These are phyloP conservation scores for Plebejus melissa DNA, from an alignment of 2,888 invertebrate genomes.

Conservation along the genomic window DNA sequence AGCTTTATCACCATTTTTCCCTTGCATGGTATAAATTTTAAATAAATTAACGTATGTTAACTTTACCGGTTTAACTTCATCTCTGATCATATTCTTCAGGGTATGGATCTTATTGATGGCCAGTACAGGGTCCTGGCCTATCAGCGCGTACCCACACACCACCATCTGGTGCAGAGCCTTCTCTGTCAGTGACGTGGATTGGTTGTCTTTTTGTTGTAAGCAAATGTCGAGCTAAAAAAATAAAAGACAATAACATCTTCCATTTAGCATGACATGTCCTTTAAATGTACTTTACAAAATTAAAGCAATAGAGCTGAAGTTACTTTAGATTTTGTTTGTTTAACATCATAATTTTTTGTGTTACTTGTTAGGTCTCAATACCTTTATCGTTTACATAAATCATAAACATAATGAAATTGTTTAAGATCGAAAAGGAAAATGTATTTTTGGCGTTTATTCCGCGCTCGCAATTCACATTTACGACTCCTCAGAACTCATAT, in stretches of 20 bases:
- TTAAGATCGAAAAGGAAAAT: not conserved
- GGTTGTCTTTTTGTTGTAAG: conserved; percentile 51
- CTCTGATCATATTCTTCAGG: conserved; percentile 59
- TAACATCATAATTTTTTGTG: not conserved
- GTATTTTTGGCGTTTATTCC: not conserved
- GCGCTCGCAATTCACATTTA: conserved; percentile 9
- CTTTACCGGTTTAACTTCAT: conserved; percentile 55
- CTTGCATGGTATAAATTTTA: not conserved
- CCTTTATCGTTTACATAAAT: not conserved
- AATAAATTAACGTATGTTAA: conserved; percentile 31
- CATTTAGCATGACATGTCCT: too few relatives aligned
- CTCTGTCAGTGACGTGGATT: conserved; percentile 59
- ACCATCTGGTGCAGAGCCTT: conserved; percentile 72
- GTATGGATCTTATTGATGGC: conserved; percentile 56
- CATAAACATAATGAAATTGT: not conserved
- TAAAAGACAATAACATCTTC: too few relatives aligned
- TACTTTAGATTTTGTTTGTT: too few relatives aligned
- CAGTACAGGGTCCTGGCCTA: conserved; percentile 66
- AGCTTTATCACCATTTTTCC: not conserved
- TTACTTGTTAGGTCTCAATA: not conserved
- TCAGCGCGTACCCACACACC: conserved; percentile 68
- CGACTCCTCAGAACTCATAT: conserved; percentile 1
- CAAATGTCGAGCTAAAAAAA: conserved; percentile 52
- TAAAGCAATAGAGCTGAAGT: too few relatives aligned
- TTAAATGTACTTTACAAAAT: too few relatives aligned